Evolutionary conservation across 30 jellyfish, hydroid and myxozoan genomes (phyloP), one percentile per base, ranked within the genome.

Genomic region (Hydractinia echinata): DNA sequence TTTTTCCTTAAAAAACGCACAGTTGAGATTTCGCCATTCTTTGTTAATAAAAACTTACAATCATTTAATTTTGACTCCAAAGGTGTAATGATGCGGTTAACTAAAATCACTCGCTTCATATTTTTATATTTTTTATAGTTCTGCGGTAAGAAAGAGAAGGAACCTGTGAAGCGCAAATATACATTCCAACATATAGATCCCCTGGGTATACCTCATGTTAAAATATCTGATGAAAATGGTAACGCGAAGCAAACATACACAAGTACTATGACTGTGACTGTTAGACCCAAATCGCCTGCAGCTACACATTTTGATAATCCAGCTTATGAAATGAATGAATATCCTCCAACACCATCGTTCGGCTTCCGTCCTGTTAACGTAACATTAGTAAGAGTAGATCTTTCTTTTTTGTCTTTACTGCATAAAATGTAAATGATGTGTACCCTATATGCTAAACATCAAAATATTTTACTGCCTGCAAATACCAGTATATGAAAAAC

Each of bases 111-210:
- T 58, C 19, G 9, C 9, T 44, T 13, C 39, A 44, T 13, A n/a
- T 6, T 64, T 64, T n/a, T 64, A n/a, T 64, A 64, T 64, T 64
- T 64, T 64, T 64, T 7, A n/a, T 13, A 64, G 74, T 64, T 64
- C 18, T 64, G 74, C 2, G 74, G 74, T 6, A 44, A 51, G 19
- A 64, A 64, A 64, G 74, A 64, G 7, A 64, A 64, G 74, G 19
- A 64, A 64, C 19, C 39, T 1, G 74, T 64, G 19, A 64, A 64
- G 18, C 9, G 74, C 19, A 64, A 64, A 4, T 64, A 64, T 13
- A 64, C 74, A 13, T 64, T 64, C 16, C 74, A 64, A 13, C 74
- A 64, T 13, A 64, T 64, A 7, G 74, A 64, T 64, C 74, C 74
- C 39, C 39, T 64, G 74, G 16, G 74, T 7, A 64, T 64, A 0